These are phyloP conservation scores for Ciconia maguari DNA, from an alignment of 2,113 vertebrate species.

Conservation along the genomic window DNA sequence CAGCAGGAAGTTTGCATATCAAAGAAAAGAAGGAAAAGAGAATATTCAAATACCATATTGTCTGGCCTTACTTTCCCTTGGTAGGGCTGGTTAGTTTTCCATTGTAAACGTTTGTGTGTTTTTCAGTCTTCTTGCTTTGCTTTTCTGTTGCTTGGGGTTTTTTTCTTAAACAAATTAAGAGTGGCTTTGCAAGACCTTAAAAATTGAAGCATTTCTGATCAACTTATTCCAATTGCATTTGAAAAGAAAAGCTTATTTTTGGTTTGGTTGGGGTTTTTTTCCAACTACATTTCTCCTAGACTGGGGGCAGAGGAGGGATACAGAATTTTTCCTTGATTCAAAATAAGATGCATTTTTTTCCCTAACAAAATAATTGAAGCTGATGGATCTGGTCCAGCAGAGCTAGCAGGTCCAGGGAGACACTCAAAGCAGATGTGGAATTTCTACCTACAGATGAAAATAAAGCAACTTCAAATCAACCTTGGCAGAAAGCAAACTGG, in stretches of 20 bases:
- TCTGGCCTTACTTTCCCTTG: background rate
- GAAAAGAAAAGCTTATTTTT: background rate
- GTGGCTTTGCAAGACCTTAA: background rate
- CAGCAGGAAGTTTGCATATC: background rate
- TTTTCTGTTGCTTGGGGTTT: background rate
- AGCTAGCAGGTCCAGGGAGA: background rate
- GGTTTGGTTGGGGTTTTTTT: too few relatives aligned
- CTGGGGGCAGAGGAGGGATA: background rate
- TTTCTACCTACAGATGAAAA: background rate
- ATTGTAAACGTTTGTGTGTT: background rate
- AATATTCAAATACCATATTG: background rate
- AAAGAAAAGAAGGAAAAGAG: constrained; percentile 7
- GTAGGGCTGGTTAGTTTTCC: background rate
- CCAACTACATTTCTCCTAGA: background rate
- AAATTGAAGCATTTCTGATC: background rate
- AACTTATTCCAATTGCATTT: background rate
- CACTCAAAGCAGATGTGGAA: background rate
- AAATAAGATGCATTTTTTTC: background rate
- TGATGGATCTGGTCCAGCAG: background rate
- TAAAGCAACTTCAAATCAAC: background rate
- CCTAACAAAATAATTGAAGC: background rate
- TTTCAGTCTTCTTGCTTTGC: background rate
- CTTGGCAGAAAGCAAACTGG: background rate
- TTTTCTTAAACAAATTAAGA: background rate
- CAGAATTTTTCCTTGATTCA: background rate